Evolutionary conservation across 2,113 vertebrate species (phyloP), one percentile per base, ranked within the genome.

Genomic region (Ibidorhyncha struthersii): DNA sequence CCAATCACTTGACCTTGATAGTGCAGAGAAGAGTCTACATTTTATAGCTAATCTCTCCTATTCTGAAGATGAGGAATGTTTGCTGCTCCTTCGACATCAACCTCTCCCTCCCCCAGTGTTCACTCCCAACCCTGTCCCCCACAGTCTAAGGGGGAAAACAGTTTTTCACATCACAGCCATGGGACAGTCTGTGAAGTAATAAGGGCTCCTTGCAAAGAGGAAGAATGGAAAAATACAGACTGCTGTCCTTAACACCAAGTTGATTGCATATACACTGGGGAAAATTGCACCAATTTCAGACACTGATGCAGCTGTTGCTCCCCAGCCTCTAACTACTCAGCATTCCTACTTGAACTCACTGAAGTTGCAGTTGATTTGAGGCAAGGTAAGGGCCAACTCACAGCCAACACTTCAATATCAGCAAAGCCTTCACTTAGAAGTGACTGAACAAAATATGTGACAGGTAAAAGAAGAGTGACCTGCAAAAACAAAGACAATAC

Each of bases 361-460:
- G 10, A 38, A 71, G 45, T 2, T 58, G 32, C 61, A 81, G 49
- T 1, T 49, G 49, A 50, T 25, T 19, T 29, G n/a, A 43, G 47
- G 10, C 38, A 59, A 47, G n/a, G 26, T 34, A 65, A 63, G 32
- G 25, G 30, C 63, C 40, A 65, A 6, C 43, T 58, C 82, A 40
- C 56, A 59, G 52, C 45, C 25, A 67, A 4, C 30, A 32, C 8
- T 30, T 34, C 32, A 26, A 1, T 10, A 53, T 5, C 23, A 41
- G 38, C 29, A 41, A 40, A 52, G 21, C 20, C 53, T 89, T 59
- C 58, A 3, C 40, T 27, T 18, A 14, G 18, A 34, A 41, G 21
- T 1, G 22, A 7, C 55, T 15, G 49, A 81, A 13, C 8, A 23
- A 34, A 66, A 45, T 0, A 8, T 6, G 8, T 3, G 2, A 29